Conservation (phyloP, 1,140 invertebrate genomes). For the Caenorhabditis remanei region DNA sequence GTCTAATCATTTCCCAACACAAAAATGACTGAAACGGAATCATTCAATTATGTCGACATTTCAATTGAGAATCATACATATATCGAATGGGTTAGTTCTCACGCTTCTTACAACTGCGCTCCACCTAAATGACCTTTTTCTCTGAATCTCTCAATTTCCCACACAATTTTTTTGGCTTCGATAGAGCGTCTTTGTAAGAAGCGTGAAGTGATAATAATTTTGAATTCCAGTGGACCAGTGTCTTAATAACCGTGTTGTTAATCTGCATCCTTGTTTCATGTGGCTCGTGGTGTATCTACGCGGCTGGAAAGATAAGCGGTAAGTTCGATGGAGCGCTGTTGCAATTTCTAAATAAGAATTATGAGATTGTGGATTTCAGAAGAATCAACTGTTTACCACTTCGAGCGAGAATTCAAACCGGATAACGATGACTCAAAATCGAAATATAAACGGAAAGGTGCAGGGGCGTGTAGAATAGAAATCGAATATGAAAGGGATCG, state of each 20-base stretch:
- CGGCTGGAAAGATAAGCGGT: constrained; percentile 28
- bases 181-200: too few species aligned
- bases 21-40: background rate
- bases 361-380: background rate
- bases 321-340: background rate
- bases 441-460: constrained; percentile 13
- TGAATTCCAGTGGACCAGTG: background rate
- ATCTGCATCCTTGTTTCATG: background rate
- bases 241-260: background rate
- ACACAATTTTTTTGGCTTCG: too few species aligned
- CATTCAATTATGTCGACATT: constrained; percentile 4
- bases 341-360: too few species aligned
- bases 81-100: background rate
- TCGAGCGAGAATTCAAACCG: constrained; percentile 11
- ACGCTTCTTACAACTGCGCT: background rate
- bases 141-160: too few species aligned
- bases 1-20: too few species aligned
- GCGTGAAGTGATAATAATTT: too few species aligned
- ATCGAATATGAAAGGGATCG: background rate
- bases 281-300: constrained; percentile 7
- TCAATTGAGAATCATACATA: background rate
- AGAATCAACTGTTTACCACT: constrained; percentile 5
- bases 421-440: constrained; percentile 12
- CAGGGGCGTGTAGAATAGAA: background rate
- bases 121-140: background rate